phyloP scores from a whole-genome alignment of 92 coral and sea anemone species.

The Umimayanthus kanabou region DNA sequence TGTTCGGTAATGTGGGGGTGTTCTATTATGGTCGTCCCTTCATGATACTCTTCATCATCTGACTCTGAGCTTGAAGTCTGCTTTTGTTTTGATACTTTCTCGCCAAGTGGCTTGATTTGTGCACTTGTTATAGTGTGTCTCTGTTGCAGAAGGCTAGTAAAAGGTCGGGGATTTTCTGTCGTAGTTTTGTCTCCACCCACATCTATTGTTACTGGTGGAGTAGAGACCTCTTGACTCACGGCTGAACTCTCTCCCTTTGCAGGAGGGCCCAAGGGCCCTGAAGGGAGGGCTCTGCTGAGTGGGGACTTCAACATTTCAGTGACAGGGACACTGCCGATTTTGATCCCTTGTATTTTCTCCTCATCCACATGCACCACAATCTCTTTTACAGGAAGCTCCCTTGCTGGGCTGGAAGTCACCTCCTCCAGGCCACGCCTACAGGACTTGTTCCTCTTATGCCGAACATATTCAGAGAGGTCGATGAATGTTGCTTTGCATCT shows the following conservation, averaged over 20 bases:
- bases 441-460: conserved; percentile 74
- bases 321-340: not conserved
- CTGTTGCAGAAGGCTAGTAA: not conserved
- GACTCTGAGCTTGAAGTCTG: not conserved
- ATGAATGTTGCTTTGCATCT: conserved; percentile 84
- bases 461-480: conserved; percentile 76
- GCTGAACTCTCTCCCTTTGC: not conserved
- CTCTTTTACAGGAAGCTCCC: not conserved
- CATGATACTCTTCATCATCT: conserved; percentile 3
- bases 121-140: not conserved
- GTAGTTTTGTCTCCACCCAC: not conserved
- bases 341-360: not conserved
- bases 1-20: not conserved
- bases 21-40: not conserved
- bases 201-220: conserved; percentile 1
- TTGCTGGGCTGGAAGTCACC: not conserved
- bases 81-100: not conserved
- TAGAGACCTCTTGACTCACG: not conserved
- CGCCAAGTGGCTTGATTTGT: not conserved
- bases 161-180: not conserved
- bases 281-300: conserved; percentile 24
- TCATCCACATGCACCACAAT: not conserved
- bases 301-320: conserved; percentile 13
- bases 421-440: conserved; percentile 41
- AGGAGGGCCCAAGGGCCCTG: conserved; percentile 25